Evolutionary conservation across 2,797 vertebrate species (phyloP).

Genomic region (Danio jaintianensis): DNA sequence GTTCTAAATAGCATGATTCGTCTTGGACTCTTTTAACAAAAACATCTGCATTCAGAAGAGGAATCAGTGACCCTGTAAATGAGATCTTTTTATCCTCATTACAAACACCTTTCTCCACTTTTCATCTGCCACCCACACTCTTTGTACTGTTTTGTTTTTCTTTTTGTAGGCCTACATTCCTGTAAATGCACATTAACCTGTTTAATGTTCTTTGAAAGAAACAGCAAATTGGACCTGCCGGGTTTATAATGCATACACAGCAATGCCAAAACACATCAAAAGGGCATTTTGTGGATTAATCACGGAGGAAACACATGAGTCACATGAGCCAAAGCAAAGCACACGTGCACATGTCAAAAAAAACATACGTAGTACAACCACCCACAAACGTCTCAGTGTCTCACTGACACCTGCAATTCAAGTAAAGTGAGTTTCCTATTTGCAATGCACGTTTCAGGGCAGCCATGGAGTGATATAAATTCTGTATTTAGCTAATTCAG

Average conservation of each 20-base stretch:
- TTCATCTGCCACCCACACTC: not conserved
- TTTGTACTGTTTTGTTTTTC: not conserved
- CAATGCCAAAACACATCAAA: not conserved
- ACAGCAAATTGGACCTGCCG: not conserved
- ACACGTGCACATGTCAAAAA: not conserved
- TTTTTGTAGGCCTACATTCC: not conserved
- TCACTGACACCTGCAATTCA: constrained; percentile 9
- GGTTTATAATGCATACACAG: not conserved
- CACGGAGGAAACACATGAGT: not conserved
- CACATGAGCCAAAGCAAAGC: not conserved
- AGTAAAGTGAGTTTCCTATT: constrained; percentile 1
- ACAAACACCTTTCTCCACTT: not conserved
- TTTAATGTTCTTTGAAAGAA: not conserved
- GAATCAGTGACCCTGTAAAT: constrained; percentile 9
- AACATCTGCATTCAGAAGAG: not conserved
- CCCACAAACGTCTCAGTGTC: not conserved
- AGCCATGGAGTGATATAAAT: not conserved
- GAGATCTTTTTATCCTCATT: not conserved
- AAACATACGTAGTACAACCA: not conserved
- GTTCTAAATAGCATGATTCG: not conserved
- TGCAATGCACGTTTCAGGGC: not conserved
- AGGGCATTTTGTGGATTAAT: constrained; percentile 1
- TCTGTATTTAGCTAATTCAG: not conserved
- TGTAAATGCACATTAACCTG: not conserved
- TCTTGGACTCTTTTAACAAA: not conserved